These are phyloP conservation scores for Eueides isabella DNA, from an alignment of 1,140 invertebrate species.

Conservation along the genomic window DNA sequence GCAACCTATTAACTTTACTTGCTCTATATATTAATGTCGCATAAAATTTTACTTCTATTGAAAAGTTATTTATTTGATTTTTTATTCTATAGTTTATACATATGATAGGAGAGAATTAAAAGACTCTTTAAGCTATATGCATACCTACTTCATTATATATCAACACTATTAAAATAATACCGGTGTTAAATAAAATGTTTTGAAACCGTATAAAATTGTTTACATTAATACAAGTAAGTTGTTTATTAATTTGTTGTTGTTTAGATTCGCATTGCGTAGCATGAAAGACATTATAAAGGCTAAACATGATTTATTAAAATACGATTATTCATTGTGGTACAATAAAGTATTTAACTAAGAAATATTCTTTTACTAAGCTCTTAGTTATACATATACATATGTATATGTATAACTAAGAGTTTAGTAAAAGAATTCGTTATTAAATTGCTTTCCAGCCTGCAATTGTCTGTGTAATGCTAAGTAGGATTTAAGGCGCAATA, in stretches of 20 bases:
- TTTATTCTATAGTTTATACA: too few species aligned
- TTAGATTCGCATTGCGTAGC: background rate
- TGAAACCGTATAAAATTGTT: background rate
- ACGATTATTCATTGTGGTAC: constrained; percentile 15
- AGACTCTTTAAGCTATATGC: background rate
- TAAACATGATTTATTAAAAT: too few species aligned
- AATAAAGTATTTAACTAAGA: constrained; percentile 63
- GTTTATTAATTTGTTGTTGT: too few species aligned
- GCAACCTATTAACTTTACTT: background rate
- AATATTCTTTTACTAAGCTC: too few species aligned
- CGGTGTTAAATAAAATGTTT: too few species aligned
- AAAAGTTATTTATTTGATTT: background rate
- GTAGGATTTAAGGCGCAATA: constrained; percentile 68
- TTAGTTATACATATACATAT: too few species aligned
- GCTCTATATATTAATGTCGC: background rate
- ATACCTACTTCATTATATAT: too few species aligned
- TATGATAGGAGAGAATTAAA: background rate
- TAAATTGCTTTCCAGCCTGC: constrained; percentile 64
- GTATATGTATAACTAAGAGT: constrained; percentile 60
- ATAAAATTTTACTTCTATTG: background rate
- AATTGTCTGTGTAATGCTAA: constrained; percentile 60
- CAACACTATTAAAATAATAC: too few species aligned
- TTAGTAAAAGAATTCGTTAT: constrained; percentile 68
- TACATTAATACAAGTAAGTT: background rate
- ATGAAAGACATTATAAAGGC: background rate